Base-by-base conservation (phyloP, 2,797 vertebrate genomes). In the Zalophus californianus region DNA sequence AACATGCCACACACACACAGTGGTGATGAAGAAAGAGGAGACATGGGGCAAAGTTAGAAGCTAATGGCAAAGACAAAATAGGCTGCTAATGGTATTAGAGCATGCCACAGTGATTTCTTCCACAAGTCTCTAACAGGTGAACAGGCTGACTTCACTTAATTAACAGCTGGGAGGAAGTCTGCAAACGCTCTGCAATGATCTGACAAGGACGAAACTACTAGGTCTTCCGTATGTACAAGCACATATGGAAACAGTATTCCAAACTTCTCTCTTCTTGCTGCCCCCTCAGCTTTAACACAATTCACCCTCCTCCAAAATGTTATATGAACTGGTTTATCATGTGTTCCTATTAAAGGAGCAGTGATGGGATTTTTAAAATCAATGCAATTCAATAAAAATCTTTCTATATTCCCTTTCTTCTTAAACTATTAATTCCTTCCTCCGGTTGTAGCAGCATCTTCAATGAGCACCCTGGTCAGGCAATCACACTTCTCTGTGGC, bases 1-100 rank as follows among this genome's bases (percentile, higher is more conserved):
- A 41, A 56, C 78, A 60, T 91, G 96, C 77, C 93, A 95, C 66
- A 86, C 9, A 97, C 78, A 94, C 11, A 70, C 79, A 48, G 7
- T 32, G 66, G 41, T 58, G 21, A 80, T 56, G 70, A 82, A 95
- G 68, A 84, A 87, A 77, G 35, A 35, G 52, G 38, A 83, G 35
- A 25, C 1, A 25, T 4, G 72, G 83, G 68, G 66, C 41, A 0
- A 23, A 29, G 70, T 90, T 64, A 87, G 77, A 90, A 62, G 90
- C 88, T 48, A 83, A 80, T 0, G 66, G 72, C 82, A 90, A 87
- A 83, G 82, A 88, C 72, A 86, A 86, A 93, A 58, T 1, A 58
- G 52, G 90, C 75, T 86, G 85, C 58, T 18, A 35, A 66, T 8
- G 10, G 56, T 4, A 18, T 44, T 11, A 75, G 0, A 48, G 62